Evolutionary conservation across 37 sponge, comb jelly and placozoan species (phyloP).

Genomic region (Beroe ovata): DNA sequence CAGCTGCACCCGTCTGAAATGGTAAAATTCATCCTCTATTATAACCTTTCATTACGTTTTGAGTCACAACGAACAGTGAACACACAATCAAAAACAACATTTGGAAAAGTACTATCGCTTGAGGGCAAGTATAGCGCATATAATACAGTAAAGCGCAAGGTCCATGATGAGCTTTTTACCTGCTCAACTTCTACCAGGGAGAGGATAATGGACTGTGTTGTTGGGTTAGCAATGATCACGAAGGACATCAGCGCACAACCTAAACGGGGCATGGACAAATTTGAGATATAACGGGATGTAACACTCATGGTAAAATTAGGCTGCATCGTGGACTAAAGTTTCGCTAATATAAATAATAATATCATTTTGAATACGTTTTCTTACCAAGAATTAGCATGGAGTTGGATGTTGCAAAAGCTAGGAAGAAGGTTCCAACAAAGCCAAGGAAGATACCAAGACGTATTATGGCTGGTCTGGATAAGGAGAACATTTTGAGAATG

Average conservation of each 20-base stretch:
- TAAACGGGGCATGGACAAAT: background rate
- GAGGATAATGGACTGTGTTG: conserved; percentile 28
- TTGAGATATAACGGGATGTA: background rate
- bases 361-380: background rate
- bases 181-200: conserved; percentile 36
- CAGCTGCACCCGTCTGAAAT: conserved; percentile 25
- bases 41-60: too few species aligned
- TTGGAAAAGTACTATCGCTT: too few species aligned
- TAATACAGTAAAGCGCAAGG: too few species aligned
- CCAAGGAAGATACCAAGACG: conserved; percentile 25
- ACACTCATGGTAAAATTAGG: too few species aligned
- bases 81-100: too few species aligned
- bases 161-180: too few species aligned
- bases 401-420: conserved; percentile 33
- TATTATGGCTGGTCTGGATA: conserved; percentile 15
- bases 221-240: background rate
- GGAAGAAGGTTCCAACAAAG: conserved; percentile 57
- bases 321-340: too few species aligned
- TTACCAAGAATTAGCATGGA: conserved; percentile 4
- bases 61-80: too few species aligned
- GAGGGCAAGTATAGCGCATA: too few species aligned
- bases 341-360: background rate
- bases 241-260: conserved; percentile 21
- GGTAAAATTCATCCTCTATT: too few species aligned
- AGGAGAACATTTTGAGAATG: conserved; percentile 31